These are phyloP conservation scores for Rotaria socialis DNA, from an alignment of 2,888 invertebrate genomes.

Conservation along the genomic window DNA sequence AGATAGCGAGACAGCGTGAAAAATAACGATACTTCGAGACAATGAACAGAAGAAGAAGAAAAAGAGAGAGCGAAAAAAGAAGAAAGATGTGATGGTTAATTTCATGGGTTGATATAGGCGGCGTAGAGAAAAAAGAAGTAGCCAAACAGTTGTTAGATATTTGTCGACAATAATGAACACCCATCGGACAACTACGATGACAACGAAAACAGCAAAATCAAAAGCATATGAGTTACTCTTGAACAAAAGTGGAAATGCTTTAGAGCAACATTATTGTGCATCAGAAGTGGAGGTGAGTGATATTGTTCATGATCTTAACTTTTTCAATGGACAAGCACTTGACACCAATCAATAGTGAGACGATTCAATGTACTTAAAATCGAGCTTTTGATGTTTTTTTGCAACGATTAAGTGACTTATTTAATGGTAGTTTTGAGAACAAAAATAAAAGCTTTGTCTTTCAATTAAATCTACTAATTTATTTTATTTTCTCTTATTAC, in stretches of 20 bases:
- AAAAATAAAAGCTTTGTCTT: too few species aligned
- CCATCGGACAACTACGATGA: background rate
- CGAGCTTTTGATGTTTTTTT: too few species aligned
- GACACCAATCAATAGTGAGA: too few species aligned
- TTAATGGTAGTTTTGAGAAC: too few species aligned
- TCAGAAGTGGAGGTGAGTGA: background rate
- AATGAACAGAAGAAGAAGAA: background rate
- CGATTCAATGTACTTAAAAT: too few species aligned
- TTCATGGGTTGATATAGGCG: background rate
- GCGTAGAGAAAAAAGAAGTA: background rate
- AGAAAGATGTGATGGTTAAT: conserved; percentile 1
- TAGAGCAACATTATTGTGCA: background rate
- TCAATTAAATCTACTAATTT: too few species aligned
- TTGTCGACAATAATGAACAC: background rate
- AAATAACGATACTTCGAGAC: conserved; percentile 12
- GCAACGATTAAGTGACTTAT: too few species aligned
- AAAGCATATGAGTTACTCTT: background rate
- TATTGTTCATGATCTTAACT: background rate
- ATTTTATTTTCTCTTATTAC: too few species aligned
- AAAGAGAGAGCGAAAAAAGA: background rate
- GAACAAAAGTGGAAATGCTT: background rate
- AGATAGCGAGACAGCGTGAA: conserved; percentile 21
- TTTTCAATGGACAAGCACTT: too few species aligned
- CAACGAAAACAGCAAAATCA: background rate
- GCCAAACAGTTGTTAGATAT: background rate